Conservation (phyloP, 2,888 invertebrate species). For the Ectobius pallidus region DNA sequence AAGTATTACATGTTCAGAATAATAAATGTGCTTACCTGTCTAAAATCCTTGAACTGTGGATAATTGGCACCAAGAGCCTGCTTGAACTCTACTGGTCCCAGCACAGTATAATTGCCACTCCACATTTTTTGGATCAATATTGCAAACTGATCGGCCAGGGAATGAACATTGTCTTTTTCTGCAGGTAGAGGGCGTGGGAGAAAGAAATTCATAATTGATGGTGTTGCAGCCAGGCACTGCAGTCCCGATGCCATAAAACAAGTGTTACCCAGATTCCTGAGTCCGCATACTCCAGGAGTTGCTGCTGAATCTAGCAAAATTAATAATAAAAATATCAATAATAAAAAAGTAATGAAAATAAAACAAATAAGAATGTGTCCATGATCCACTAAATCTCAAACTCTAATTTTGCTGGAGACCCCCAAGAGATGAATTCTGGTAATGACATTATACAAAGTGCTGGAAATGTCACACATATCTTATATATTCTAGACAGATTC, state of each 20-base stretch:
- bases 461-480: no score
- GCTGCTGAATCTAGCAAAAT: conserved; percentile 43
- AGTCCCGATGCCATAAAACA: conserved; percentile 65
- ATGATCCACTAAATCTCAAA: not conserved
- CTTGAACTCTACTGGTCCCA: conserved; percentile 64
- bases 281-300: conserved; percentile 61
- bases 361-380: not conserved
- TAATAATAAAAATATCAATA: no score
- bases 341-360: no score
- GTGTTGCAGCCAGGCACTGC: conserved; percentile 62
- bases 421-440: no score
- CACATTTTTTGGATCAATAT: conserved; percentile 62
- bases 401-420: not conserved
- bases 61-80: conserved; percentile 63
- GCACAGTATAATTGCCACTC: conserved; percentile 61
- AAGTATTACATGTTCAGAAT: not conserved
- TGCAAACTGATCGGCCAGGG: conserved; percentile 60
- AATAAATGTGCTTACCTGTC: conserved; percentile 59
- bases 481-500: no score
- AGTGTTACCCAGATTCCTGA: conserved; percentile 62
- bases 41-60: conserved; percentile 66
- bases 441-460: no score
- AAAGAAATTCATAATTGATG: conserved; percentile 61
- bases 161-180: conserved; percentile 48
- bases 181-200: conserved; percentile 48